Evolutionary conservation across 2,888 invertebrate genomes (phyloP), one percentile per base, ranked within the genome.

Genomic region (Eupithecia subfuscata): DNA sequence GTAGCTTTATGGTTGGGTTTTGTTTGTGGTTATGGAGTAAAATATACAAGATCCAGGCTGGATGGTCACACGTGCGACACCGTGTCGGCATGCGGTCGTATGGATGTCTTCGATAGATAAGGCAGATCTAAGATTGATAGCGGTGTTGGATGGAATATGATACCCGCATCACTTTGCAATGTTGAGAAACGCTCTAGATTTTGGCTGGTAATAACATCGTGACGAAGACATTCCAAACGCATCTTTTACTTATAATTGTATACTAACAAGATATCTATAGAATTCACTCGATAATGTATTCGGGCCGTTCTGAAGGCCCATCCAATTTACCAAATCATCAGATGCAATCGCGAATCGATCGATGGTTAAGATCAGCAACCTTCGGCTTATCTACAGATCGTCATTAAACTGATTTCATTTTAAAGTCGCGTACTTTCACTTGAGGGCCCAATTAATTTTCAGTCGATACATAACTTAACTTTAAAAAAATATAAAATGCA

Each of bases 21-120:
- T 69, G 70, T 76, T 71, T 80, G 73, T 78, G 79, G 77, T 80
- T 78, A 74, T 77, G 80, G 80, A 82, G 86, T 83, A 83, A 87
- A 88, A 89, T 89, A 84, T 89, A 88, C 82, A 85, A 90, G 89
- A 91, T 89, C 84, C 85, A 85, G 86, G 84, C 84, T 85, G 84
- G 83, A 85, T 83, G 84, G 86, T 86, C 83, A 85, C 84, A 85
- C 83, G 81, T 77, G 84, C 83, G 84, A 80, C 84, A 84, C 87
- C 89, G 89, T 90, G 89, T 87, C 82, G 91, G 90, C 84, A 90
- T 88, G 90, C 87, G 84, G 86, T 83, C 83, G 84, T 85, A 84
- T 82, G 89, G 92, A 92, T 92, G 90, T 87, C 88, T 91, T 83
- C 82, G 81, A 88, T 88, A 90, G 93, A 94, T 93, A 93, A 90